A percentile compares a stretch with the other conserved stretches of the same genome.
These are phyloP conservation scores for Macrotrachela quadricornifera DNA, from an alignment of 1,140 invertebrate species.

Conservation along the genomic window DNA sequence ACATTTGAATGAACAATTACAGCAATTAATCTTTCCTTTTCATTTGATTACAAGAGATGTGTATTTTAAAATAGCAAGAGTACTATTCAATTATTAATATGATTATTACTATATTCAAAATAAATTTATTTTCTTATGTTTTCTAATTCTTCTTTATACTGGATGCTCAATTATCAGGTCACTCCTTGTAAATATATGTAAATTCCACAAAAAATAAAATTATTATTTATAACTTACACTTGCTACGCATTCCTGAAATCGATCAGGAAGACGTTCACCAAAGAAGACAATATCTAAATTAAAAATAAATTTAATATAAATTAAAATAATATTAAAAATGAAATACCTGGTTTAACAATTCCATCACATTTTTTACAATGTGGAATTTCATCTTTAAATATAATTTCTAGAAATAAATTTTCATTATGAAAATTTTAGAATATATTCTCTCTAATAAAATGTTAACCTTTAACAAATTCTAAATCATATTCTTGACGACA, in stretches of 20 bases:
- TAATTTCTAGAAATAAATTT: not conserved
- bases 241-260: slow-evolving; percentile 39
- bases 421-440: not conserved
- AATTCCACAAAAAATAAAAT: too few relatives aligned
- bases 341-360: not conserved
- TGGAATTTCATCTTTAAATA: not conserved
- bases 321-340: not conserved
- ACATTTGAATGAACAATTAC: too few relatives aligned
- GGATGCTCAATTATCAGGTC: too few relatives aligned
- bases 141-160: too few relatives aligned
- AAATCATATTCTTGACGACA: slow-evolving; percentile 51
- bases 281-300: slow-evolving; percentile 61
- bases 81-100: too few relatives aligned
- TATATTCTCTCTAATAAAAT: not conserved
- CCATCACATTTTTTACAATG: not conserved
- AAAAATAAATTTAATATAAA: not conserved
- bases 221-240: too few relatives aligned
- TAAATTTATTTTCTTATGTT: too few relatives aligned
- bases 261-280: slow-evolving; percentile 57
- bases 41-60: too few relatives aligned
- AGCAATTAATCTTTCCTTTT: too few relatives aligned
- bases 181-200: too few relatives aligned
- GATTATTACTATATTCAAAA: too few relatives aligned
- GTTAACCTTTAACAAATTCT: slow-evolving; percentile 9
- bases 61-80: too few relatives aligned